Evolutionary conservation across 2,888 invertebrate species (phyloP).

Genomic region (Pyrocoelia pectoralis): DNA sequence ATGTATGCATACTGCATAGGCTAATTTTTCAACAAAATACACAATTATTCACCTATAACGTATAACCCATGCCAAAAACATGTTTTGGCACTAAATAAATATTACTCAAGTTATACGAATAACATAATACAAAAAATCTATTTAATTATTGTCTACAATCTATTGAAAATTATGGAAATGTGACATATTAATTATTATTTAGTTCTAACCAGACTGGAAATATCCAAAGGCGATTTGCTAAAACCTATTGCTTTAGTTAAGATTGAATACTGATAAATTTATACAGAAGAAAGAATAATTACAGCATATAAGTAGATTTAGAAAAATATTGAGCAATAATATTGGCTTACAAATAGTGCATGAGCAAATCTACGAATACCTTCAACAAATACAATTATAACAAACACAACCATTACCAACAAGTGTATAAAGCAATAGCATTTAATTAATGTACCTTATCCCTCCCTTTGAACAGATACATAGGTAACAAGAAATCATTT

Average conservation of each 20-base stretch:
- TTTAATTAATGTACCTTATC: neutral
- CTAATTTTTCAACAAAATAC: neutral
- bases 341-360: neutral
- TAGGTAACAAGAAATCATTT: constrained; percentile 12
- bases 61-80: neutral
- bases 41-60: neutral
- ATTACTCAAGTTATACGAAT: neutral
- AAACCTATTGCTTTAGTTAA: constrained; percentile 3
- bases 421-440: neutral
- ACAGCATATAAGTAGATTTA: neutral
- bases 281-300: neutral
- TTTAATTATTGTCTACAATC: neutral
- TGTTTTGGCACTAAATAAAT: constrained; percentile 4
- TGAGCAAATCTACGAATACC: neutral
- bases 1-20: constrained; percentile 5
- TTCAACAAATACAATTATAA: neutral
- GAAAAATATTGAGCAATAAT: constrained; percentile 11
- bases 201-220: neutral
- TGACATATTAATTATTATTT: too few relatives aligned
- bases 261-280: neutral
- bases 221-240: neutral
- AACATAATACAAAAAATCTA: neutral
- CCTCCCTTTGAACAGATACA: constrained; percentile 6
- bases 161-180: neutral
- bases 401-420: neutral